Base-by-base conservation (phyloP, 92 coral and sea anemone species). In the Porites rus region DNA sequence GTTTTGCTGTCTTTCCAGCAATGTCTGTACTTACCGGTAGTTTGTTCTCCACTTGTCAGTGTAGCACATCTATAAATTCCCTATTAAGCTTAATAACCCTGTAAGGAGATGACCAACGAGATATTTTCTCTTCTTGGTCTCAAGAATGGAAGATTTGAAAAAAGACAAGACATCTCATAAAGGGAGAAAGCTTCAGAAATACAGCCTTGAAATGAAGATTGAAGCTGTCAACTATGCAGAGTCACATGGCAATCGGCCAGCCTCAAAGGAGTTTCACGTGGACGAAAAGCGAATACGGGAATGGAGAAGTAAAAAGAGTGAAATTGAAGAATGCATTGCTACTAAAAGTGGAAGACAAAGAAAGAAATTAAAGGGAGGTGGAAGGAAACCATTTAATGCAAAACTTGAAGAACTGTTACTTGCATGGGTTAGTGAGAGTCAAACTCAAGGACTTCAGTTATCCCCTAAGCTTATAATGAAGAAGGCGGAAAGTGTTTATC, bases 351-450 rank as follows among this genome's bases (percentile, higher is more conserved):
- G 89, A 61, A 93, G 90, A 76, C 72, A 83, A 84, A 67, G 92
- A 74, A 93, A 89, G 75, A 90, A 90, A 84, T 82, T 90, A 70
- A 86, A 74, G 84, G 93, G 96, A 53, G 96, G 69, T 87, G 90
- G 96, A 38, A 80, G 88, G 75, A 86, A 89, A 87, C 95, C 90
- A n/a, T 88, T 89, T 54, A 89, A 89, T 50, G 28, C 84, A 12
- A 87, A 82, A 84, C 63, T 89, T 74, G 93, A 92, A 72, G 93
- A 92, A 82, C 87, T 92, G 77, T 65, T 92, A 67, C 28, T 92
- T 86, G 93, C 86, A 75, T 90, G 95, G 95, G 89, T 92, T 66
- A 87, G 90, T 52, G 86, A 84, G 89, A 92, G 93, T 70, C 89
- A 91, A 20, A 85, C 89, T 75, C 81, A 72, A 66, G 78, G 90